A percentile compares a stretch with the other conserved stretches of the same genome.
phyloP scores from a whole-genome alignment of 2,113 vertebrate genomes.

The Macquaria ambigua region DNA sequence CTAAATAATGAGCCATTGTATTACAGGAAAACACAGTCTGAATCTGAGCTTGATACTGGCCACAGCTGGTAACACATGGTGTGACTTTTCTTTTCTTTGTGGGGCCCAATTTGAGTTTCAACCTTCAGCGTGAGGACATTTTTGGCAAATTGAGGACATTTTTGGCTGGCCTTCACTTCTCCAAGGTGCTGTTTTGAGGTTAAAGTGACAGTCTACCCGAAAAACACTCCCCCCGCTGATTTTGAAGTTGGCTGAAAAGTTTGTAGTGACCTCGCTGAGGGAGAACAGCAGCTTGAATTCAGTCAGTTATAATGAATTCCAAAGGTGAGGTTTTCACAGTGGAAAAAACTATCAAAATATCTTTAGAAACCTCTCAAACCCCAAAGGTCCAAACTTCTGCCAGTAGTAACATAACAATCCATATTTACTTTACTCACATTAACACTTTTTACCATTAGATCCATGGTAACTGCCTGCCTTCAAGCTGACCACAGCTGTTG shows the following conservation, averaged over 20 bases:
- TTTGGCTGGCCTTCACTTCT: slow-evolving; percentile 17
- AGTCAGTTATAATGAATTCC: not conserved
- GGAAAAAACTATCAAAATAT: not conserved
- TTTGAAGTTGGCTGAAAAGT: not conserved
- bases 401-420: not conserved
- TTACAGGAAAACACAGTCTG: slow-evolving; percentile 69
- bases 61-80: slow-evolving; percentile 75
- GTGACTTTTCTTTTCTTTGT: slow-evolving; percentile 42
- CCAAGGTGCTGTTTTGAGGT: slow-evolving; percentile 30
- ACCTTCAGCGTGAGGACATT: slow-evolving; percentile 23
- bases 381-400: not conserved
- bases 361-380: not conserved
- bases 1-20: slow-evolving; percentile 85
- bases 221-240: too few species aligned
- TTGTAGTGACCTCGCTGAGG: not conserved
- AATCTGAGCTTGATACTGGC: slow-evolving; percentile 62
- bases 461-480: not conserved
- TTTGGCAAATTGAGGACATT: not conserved
- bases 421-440: not conserved
- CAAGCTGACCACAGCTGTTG: slow-evolving; percentile 32
- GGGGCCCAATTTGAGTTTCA: slow-evolving; percentile 37
- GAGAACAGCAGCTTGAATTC: slow-evolving; percentile 6
- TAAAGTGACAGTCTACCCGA: not conserved
- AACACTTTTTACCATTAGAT: slow-evolving; percentile 1
- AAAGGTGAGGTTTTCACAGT: not conserved